Conservation (phyloP, 2,888 invertebrate genomes). For the Agrochola circellaris region DNA sequence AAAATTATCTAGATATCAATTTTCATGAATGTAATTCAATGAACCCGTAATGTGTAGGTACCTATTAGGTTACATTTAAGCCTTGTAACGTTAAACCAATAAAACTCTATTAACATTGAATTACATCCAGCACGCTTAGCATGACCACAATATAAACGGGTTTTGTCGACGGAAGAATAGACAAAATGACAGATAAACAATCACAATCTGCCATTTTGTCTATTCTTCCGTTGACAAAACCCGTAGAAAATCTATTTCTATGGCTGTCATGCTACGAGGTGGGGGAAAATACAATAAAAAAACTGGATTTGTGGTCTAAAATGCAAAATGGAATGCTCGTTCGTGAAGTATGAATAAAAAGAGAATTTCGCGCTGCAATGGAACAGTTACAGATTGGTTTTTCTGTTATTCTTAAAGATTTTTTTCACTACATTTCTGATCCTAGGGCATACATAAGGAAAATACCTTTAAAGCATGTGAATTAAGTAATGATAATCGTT, state of each 20-base stretch:
- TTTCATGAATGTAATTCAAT: slow-evolving; percentile 23
- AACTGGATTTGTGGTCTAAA: too few species aligned
- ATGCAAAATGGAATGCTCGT: background rate
- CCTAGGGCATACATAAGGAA: too few species aligned
- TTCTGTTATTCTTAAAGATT: background rate
- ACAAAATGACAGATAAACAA: too few species aligned
- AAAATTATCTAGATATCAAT: slow-evolving; percentile 8
- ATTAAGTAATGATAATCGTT: background rate
- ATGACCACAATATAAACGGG: too few species aligned
- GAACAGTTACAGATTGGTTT: background rate
- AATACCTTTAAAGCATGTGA: background rate
- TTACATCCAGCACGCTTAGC: too few species aligned
- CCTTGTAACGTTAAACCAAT: background rate
- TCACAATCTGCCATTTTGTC: too few species aligned
- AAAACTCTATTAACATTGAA: too few species aligned
- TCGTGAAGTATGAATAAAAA: background rate
- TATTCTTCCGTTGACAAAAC: too few species aligned
- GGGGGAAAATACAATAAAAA: background rate
- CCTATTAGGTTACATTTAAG: background rate
- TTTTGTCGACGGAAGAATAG: too few species aligned
- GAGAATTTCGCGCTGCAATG: background rate
- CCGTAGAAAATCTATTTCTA: too few species aligned
- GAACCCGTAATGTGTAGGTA: background rate
- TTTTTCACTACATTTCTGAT: background rate
- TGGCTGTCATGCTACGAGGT: too few species aligned